Evolutionary conservation across 2,113 vertebrate genomes (phyloP), one percentile per base, ranked within the genome.

Genomic region (Okapia johnstoni): DNA sequence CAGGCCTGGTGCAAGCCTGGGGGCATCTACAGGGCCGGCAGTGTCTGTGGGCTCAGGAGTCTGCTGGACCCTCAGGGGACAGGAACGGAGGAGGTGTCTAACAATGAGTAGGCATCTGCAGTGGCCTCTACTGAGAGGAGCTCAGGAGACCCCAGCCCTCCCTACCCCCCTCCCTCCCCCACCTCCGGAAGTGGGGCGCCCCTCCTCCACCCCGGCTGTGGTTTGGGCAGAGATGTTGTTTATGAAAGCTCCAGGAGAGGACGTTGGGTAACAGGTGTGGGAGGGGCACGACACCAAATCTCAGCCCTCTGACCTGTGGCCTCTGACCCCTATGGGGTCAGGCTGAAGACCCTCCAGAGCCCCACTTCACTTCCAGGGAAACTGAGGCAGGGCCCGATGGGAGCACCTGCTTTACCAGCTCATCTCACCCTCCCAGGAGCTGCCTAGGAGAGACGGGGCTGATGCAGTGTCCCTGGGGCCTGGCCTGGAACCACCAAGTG

Each of bases 381-480:
- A 94, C 60, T 40, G 90, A 97, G 94, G 80, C 90, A 86, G 63
- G 19, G 21, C 61, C 48, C 2, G 21, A 40, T 21, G 13, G 52
- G 7, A 23, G 1, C 26, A 21, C 28, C 28, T 5, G 50, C 12
- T 21, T n/a, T 10, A 52, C 54, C 14, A 11, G 57, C 17, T 13
- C 8, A 13, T 5, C 2, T 5, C 7, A 5, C 16, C 55, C 40
- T 9, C 26, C 50, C 99, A 99, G 99, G 99, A 99, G 95, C 99
- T 99, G 73, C 99, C 99, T 87, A 99, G 99, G 43, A 99, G 98
- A 96, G 99, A 99, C 46, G 99, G 97, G 0, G 87, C 97, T 1
- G 99, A 99, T 0, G 1, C 89, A 0, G 46, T 96, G 1, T 40
- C 96, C 16, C 89, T 57, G 1, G 97, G 99, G 98, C 86, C 95